phyloP scores from a whole-genome alignment of 2,888 invertebrate genomes.

The Argyra leucocephala region DNA sequence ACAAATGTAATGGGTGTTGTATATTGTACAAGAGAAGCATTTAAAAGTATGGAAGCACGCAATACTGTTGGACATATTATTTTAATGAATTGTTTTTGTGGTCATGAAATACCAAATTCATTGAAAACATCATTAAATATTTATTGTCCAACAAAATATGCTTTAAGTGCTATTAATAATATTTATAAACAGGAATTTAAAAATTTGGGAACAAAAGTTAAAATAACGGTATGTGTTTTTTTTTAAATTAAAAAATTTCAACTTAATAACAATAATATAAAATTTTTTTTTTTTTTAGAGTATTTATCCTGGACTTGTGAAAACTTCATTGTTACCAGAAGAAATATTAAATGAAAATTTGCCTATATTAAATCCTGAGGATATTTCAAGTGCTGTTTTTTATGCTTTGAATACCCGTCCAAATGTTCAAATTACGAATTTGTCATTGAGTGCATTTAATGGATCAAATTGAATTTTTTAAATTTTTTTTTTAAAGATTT shows the following conservation, averaged over 20 bases:
- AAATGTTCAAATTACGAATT: background rate
- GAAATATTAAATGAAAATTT: background rate
- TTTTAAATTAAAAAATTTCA: background rate
- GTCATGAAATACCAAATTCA: conserved; percentile 27
- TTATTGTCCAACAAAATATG: conserved; percentile 36
- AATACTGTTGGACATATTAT: conserved; percentile 42
- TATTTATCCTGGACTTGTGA: conserved; percentile 10
- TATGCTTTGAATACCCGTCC: background rate
- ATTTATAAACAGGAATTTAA: conserved; percentile 37
- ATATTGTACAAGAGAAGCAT: conserved; percentile 42
- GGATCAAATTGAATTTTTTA: too few species aligned
- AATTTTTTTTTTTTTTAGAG: background rate
- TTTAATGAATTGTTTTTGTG: conserved; percentile 41
- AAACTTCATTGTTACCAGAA: background rate
- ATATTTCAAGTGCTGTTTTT: background rate
- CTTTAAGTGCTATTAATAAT: conserved; percentile 36
- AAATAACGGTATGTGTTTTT: conserved; percentile 33
- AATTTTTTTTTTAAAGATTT: too few species aligned
- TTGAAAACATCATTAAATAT: conserved; percentile 28
- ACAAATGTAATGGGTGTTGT: conserved; percentile 44
- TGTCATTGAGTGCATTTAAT: background rate
- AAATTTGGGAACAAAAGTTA: conserved; percentile 29
- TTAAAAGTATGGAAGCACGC: conserved; percentile 41
- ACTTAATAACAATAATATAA: background rate
- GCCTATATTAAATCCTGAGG: background rate